Percentiles rank a stretch among this genome's conserved stretches.
phyloP scores from a whole-genome alignment of 2,797 vertebrate genomes.

The Neostethus bicornis region DNA sequence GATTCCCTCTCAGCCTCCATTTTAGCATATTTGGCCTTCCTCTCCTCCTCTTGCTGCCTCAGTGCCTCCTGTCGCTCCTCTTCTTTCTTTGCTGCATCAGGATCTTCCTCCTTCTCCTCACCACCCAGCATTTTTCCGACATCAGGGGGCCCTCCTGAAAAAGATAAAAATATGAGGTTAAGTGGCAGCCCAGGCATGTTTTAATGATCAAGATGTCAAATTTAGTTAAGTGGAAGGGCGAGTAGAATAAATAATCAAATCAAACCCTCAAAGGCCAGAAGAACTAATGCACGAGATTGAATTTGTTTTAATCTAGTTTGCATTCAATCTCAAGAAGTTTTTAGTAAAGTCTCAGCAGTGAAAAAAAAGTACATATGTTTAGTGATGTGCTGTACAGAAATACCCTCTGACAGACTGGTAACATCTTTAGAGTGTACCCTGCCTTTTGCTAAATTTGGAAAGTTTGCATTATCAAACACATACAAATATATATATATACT shows the following conservation, averaged over 20 bases:
- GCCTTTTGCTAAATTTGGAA: too few relatives aligned
- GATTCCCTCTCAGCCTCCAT: conserved; percentile 96
- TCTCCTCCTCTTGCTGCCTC: conserved; percentile 94
- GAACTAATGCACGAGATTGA: background rate
- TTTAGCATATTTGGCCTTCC: conserved; percentile 95
- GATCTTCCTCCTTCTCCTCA: conserved; percentile 94
- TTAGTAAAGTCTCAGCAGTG: background rate
- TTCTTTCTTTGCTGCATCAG: conserved; percentile 96
- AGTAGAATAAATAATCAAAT: background rate
- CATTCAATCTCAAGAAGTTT: too few relatives aligned
- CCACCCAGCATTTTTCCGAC: conserved; percentile 98
- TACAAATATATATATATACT: too few relatives aligned
- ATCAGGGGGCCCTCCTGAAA: conserved; percentile 93
- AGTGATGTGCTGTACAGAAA: background rate
- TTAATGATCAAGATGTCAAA: conserved; percentile 7
- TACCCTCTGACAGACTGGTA: too few relatives aligned
- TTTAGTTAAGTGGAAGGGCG: conserved; percentile 3
- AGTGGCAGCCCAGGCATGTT: conserved; percentile 8
- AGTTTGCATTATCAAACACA: too few relatives aligned
- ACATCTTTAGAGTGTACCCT: too few relatives aligned
- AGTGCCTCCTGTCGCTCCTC: conserved; percentile 96
- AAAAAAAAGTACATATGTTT: background rate
- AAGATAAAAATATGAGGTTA: conserved; percentile 7
- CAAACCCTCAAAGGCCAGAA: conserved; percentile 14
- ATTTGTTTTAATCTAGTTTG: background rate